phyloP scores from a whole-genome alignment of 1,140 invertebrate species.

The Hestina assimilis region DNA sequence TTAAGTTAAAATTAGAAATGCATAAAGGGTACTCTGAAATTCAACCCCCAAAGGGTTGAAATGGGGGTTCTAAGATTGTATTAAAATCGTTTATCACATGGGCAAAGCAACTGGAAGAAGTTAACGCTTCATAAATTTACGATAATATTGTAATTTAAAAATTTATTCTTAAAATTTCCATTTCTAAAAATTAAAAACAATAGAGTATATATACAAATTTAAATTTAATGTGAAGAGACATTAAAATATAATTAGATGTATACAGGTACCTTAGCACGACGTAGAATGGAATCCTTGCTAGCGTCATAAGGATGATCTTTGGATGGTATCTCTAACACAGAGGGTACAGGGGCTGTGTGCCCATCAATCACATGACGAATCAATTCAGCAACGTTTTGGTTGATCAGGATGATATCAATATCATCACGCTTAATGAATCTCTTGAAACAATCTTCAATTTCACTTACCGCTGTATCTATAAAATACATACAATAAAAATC shows the following conservation, averaged over 20 bases:
- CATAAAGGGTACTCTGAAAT: too few relatives aligned
- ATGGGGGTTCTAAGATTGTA: too few relatives aligned
- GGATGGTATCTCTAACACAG: constrained; percentile 98
- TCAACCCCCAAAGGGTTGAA: too few relatives aligned
- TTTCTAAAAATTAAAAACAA: too few relatives aligned
- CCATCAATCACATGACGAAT: constrained; percentile 98
- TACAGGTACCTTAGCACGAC: constrained; percentile 92
- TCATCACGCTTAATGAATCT: constrained; percentile 97
- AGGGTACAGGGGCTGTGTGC: constrained; percentile 95
- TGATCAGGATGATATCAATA: constrained; percentile 99
- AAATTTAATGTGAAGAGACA: neutral
- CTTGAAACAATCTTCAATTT: constrained; percentile 99
- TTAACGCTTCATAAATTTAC: too few relatives aligned
- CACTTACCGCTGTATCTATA: constrained; percentile 94
- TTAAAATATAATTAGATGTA: neutral
- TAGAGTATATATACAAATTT: too few relatives aligned
- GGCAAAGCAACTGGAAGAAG: too few relatives aligned
- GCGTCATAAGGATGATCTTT: constrained; percentile 99
- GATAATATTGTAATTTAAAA: too few relatives aligned
- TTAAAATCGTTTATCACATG: too few relatives aligned
- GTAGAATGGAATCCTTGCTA: constrained; percentile 97
- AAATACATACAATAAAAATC: constrained; percentile 26
- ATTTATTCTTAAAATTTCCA: too few relatives aligned
- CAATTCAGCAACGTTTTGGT: constrained; percentile 99
- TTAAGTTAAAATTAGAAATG: too few relatives aligned